Evolutionary conservation across 2,797 vertebrate species (phyloP), one percentile per base, ranked within the genome.

Genomic region (Harpagifer antarcticus): DNA sequence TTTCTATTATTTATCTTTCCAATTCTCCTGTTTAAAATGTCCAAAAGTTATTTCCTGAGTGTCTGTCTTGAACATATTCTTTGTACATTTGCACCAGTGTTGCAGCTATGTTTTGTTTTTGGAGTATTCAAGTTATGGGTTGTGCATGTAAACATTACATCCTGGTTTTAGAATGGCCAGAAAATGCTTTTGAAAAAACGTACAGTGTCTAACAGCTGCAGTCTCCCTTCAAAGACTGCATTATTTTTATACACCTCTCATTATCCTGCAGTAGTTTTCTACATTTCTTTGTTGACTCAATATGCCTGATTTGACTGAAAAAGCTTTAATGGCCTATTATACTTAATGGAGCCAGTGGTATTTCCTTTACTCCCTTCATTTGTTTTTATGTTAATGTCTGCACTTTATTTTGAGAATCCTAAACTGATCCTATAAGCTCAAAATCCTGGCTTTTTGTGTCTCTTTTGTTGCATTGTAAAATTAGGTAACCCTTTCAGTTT

Each of bases 241-340:
- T 40, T 49, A 42, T 49, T 78, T 50, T 33, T 78, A 48, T 55
- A 31, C 55, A 73, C 45, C 40, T 75, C 27, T 72, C 63, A 69
- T 76, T 78, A 79, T 74, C 45, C 42, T 47, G 52, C n/a, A 27
- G 60, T 52, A 15, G 19, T 78, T 74, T 74, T 80, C 55, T 83
- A 72, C 79, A 73, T 74, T 57, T 66, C 68, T 76, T 76, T 80
- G 68, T 56, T 78, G 57, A 9, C 68, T 82, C 60, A 80, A 62
- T 64, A 67, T 62, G 60, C 44, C 53, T 75, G 55, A 84, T 73
- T 80, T 68, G 73, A 83, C 50, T 66, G 67, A 71, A 75, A 31
- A 63, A n/a, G 40, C 63, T 65, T 77, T 85, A 79, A 78, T 77
- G 85, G 64, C 45, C 85, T 68, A 79, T 84, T 84, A 86, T 69